Conservation (phyloP, 2,797 vertebrate species). For the Xiphorhynchus erythropygius region DNA sequence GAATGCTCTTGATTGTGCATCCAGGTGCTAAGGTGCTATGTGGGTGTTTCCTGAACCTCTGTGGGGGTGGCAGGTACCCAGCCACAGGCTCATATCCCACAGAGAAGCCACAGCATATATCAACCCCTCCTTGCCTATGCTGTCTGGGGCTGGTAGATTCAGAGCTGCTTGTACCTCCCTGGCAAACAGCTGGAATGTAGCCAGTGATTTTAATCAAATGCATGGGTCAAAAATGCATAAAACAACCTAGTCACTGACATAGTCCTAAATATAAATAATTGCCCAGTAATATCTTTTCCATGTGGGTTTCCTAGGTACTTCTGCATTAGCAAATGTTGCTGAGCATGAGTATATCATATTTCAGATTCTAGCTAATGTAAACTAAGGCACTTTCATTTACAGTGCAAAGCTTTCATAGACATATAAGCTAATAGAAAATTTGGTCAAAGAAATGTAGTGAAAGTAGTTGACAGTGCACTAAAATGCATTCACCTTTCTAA, state of each 20-base stretch:
- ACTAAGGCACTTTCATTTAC: background rate
- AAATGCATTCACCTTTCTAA: background rate
- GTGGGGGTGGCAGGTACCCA: background rate
- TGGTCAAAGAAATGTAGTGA: background rate
- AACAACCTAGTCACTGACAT: background rate
- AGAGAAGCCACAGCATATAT: background rate
- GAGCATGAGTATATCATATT: background rate
- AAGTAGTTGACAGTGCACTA: background rate
- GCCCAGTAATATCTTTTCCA: background rate
- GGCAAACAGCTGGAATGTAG: background rate
- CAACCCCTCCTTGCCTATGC: fast-evolving
- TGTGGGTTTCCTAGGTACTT: background rate
- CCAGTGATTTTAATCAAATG: background rate
- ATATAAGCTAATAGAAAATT: background rate
- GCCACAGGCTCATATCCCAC: fast-evolving
- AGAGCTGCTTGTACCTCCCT: background rate
- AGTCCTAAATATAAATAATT: background rate
- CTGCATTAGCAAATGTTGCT: background rate
- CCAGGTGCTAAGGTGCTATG: background rate
- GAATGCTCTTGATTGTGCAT: background rate
- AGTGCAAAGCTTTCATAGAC: background rate
- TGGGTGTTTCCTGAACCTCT: background rate
- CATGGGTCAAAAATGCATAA: background rate
- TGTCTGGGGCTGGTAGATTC: fast-evolving
- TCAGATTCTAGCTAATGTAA: background rate